Evolutionary conservation across 2,888 invertebrate species (phyloP).

Genomic region (Deroplatys truncata): DNA sequence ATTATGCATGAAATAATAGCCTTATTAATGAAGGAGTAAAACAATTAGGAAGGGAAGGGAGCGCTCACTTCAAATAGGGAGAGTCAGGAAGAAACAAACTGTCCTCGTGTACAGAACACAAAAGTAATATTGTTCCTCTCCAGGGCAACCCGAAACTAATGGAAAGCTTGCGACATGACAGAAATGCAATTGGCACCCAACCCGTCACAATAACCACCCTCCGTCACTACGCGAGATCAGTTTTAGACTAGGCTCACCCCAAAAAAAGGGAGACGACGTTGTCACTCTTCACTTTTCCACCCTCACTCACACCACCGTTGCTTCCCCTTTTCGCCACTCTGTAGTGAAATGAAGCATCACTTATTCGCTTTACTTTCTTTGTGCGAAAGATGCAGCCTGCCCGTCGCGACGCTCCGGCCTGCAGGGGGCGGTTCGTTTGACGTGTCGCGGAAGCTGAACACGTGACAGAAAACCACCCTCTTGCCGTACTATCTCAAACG

Average conservation of each 20-base stretch:
- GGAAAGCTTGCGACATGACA: not conserved
- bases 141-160: not conserved
- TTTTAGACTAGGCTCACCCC: not conserved
- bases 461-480: slow-evolving; percentile 22
- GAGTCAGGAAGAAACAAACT: not conserved
- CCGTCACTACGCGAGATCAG: not conserved
- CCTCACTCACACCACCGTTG: slow-evolving; percentile 3
- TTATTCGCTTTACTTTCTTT: slow-evolving; percentile 29
- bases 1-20: not conserved
- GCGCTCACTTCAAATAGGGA: not conserved
- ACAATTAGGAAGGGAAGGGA: not conserved
- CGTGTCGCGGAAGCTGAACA: slow-evolving; percentile 21
- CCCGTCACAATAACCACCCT: not conserved
- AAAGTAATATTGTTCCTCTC: not conserved
- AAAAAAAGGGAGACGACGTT: not conserved
- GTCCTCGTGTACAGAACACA: not conserved
- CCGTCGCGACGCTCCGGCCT: not conserved
- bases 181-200: not conserved
- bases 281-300: slow-evolving; percentile 6
- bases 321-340: slow-evolving; percentile 26
- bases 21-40: not conserved
- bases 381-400: not conserved
- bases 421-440: slow-evolving; percentile 20
- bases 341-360: slow-evolving; percentile 28
- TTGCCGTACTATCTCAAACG: slow-evolving; percentile 11